Conservation (phyloP, 2,797 vertebrate genomes). For the Buceros bicornis region DNA sequence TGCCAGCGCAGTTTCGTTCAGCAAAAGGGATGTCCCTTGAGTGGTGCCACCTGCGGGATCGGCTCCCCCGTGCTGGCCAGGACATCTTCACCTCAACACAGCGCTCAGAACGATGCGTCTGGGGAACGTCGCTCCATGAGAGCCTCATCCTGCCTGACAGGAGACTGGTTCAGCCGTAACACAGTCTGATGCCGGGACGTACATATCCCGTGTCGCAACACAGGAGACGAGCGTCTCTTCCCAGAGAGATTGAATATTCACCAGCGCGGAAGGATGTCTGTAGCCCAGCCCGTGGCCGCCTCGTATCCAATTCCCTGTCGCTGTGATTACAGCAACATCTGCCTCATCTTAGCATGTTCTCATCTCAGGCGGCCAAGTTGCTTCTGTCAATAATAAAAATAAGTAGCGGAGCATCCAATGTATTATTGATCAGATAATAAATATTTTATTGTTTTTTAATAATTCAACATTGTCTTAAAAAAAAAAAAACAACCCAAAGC, state of each 20-base stretch:
- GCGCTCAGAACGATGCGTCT: fast-evolving
- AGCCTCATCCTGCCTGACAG: background rate
- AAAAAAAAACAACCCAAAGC: background rate
- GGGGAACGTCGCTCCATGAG: background rate
- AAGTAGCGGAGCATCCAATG: conserved; percentile 15
- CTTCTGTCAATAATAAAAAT: conserved; percentile 55
- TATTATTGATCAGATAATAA: conserved; percentile 62
- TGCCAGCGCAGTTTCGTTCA: background rate
- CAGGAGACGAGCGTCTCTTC: background rate
- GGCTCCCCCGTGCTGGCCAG: background rate
- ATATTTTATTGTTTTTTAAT: conserved; percentile 69
- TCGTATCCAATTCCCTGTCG: background rate
- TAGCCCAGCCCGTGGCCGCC: background rate
- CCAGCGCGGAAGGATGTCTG: background rate
- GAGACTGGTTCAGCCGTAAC: background rate
- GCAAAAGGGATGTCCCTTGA: background rate
- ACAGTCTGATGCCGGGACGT: background rate
- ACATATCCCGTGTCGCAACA: background rate
- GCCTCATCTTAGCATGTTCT: background rate
- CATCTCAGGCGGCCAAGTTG: background rate
- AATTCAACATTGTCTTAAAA: conserved; percentile 59
- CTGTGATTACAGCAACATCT: background rate
- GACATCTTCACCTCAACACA: background rate
- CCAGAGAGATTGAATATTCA: background rate
- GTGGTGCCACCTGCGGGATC: background rate